phyloP scores from a whole-genome alignment of 2,797 vertebrate species.

The Remorina albescens region DNA sequence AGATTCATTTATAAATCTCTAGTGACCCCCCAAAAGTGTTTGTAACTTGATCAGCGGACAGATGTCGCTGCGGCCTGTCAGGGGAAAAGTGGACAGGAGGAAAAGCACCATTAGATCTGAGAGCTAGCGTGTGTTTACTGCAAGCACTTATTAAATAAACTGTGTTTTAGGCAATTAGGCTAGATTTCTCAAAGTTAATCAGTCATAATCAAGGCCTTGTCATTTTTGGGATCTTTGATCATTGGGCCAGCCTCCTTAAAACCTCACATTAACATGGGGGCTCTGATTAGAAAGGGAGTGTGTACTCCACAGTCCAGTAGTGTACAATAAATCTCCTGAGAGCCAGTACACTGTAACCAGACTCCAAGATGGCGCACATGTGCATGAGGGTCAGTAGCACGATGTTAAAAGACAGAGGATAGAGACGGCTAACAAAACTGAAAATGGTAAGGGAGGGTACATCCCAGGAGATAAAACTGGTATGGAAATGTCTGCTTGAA shows the following conservation, averaged over 20 bases:
- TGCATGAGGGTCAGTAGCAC: slow-evolving; percentile 46
- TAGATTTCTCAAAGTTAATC: neutral
- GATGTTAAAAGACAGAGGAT: neutral
- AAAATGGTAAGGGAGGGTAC: neutral
- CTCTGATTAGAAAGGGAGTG: neutral
- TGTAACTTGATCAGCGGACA: slow-evolving; percentile 63
- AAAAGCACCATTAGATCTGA: slow-evolving; percentile 9
- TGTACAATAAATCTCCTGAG: slow-evolving; percentile 41
- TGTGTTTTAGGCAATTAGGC: neutral
- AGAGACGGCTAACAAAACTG: neutral
- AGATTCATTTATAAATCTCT: slow-evolving; percentile 13
- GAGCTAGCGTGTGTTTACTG: neutral
- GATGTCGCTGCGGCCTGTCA: slow-evolving; percentile 46
- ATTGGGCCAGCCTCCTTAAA: neutral
- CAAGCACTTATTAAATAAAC: neutral
- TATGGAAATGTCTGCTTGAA: too few species aligned
- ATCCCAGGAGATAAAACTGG: too few species aligned
- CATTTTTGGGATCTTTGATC: neutral
- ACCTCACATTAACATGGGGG: neutral
- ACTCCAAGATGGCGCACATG: slow-evolving; percentile 57
- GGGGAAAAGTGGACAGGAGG: slow-evolving; percentile 2
- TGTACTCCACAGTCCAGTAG: slow-evolving; percentile 3
- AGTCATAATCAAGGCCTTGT: neutral
- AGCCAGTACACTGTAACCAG: slow-evolving; percentile 48
- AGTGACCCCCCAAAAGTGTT: slow-evolving; percentile 6